A percentile compares a stretch with the other conserved stretches of the same genome.
Evolutionary conservation across 2,797 vertebrate genomes (phyloP).

Genomic region (Pogonophryne albipinna): DNA sequence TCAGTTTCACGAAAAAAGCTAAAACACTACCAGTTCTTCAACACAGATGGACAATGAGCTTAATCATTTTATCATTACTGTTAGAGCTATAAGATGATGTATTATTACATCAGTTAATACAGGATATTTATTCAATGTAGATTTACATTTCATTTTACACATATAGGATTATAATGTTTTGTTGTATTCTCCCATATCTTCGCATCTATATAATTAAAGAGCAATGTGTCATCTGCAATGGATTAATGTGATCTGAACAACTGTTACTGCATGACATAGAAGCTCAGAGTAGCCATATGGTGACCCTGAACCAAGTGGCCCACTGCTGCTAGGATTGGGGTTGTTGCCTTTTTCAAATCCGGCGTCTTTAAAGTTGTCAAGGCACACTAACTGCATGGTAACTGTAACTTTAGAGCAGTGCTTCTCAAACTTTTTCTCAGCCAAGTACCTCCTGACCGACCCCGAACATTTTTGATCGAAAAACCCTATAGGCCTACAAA

Average conservation of each 20-base stretch:
- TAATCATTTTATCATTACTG: neutral
- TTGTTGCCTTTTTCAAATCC: neutral
- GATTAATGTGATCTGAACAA: neutral
- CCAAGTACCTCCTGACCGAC: no score
- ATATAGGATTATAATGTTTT: neutral
- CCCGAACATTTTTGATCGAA: no score
- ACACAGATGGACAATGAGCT: neutral
- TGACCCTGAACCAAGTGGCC: constrained; percentile 15
- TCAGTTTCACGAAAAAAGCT: neutral
- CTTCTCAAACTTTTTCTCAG: no score
- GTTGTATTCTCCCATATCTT: no score
- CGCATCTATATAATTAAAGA: neutral
- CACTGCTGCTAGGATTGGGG: neutral
- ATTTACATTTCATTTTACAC: neutral
- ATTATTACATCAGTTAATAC: neutral
- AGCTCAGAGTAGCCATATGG: constrained; percentile 31
- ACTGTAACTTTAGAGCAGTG: neutral
- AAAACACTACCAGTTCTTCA: neutral
- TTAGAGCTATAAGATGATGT: neutral
- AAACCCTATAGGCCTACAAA: no score
- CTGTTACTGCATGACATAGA: neutral
- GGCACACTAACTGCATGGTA: neutral
- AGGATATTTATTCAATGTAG: neutral
- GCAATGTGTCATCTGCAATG: neutral
- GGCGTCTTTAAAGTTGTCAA: constrained; percentile 10